Percentiles rank a stretch among this genome's conserved stretches.
Evolutionary conservation across 2,113 vertebrate species (phyloP).

Genomic region (Notechis scutatus): DNA sequence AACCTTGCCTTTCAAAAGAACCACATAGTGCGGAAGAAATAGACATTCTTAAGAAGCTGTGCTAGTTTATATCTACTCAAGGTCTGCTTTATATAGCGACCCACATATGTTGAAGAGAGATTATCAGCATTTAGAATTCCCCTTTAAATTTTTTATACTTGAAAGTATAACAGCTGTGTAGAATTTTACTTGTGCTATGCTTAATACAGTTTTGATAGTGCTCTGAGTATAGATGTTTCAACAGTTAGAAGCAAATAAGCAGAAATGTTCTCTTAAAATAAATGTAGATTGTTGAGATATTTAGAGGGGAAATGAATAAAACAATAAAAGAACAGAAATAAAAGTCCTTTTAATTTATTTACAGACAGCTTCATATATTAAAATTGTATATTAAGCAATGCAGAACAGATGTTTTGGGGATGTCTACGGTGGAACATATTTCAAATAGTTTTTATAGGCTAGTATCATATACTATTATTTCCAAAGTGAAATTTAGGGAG

Average conservation of each 20-base stretch:
- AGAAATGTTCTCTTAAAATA: neutral
- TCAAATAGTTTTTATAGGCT: neutral
- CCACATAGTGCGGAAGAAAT: conserved; percentile 45
- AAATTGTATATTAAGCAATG: neutral
- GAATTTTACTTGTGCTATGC: neutral
- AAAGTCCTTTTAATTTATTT: neutral
- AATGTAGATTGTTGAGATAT: neutral
- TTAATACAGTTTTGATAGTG: neutral
- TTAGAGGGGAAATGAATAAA: neutral
- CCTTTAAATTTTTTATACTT: neutral
- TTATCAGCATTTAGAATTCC: neutral
- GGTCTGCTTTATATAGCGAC: neutral
- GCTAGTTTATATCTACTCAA: neutral
- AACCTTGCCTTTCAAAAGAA: conserved; percentile 57
- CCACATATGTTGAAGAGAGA: neutral
- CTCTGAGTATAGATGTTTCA: neutral
- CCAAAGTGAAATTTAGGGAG: neutral
- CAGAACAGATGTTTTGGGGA: neutral
- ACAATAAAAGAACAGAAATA: neutral
- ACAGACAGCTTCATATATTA: neutral
- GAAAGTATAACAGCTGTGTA: neutral
- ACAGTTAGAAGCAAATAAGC: neutral
- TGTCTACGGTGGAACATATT: neutral
- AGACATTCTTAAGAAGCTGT: conserved; percentile 11
- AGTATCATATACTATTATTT: neutral